Conservation (phyloP, 2,888 invertebrate species). For the Diarsia rubi region DNA sequence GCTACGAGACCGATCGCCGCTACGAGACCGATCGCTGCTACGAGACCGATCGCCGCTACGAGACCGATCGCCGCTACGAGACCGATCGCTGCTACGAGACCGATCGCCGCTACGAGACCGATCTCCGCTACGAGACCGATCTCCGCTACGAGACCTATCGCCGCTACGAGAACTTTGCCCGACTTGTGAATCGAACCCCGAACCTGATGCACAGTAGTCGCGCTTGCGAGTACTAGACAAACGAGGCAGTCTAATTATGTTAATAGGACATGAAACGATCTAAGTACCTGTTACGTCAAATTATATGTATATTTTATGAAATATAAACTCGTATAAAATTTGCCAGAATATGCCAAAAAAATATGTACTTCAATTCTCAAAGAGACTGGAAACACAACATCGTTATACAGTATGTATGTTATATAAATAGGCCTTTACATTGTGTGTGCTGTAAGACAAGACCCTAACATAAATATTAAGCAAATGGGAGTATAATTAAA, state of each 20-base stretch:
- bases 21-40: too few relatives aligned
- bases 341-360: conserved; percentile 15
- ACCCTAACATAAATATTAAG: conserved; percentile 60
- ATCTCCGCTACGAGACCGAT: too few relatives aligned
- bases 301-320: conserved; percentile 6
- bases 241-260: background rate
- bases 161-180: too few relatives aligned
- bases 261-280: background rate
- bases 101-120: too few relatives aligned
- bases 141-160: too few relatives aligned
- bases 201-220: too few relatives aligned
- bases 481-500: conserved; percentile 61
- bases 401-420: conserved; percentile 44
- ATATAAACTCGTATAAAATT: background rate
- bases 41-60: too few relatives aligned
- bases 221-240: too few relatives aligned
- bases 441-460: conserved; percentile 62
- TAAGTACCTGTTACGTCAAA: background rate
- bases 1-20: too few relatives aligned
- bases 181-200: too few relatives aligned
- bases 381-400: conserved; percentile 49
- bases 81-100: too few relatives aligned
- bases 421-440: conserved; percentile 40
- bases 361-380: conserved; percentile 33
- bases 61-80: too few relatives aligned